Conservation (phyloP, 2,888 invertebrate genomes). For the Mesorhabditis belari region DNA sequence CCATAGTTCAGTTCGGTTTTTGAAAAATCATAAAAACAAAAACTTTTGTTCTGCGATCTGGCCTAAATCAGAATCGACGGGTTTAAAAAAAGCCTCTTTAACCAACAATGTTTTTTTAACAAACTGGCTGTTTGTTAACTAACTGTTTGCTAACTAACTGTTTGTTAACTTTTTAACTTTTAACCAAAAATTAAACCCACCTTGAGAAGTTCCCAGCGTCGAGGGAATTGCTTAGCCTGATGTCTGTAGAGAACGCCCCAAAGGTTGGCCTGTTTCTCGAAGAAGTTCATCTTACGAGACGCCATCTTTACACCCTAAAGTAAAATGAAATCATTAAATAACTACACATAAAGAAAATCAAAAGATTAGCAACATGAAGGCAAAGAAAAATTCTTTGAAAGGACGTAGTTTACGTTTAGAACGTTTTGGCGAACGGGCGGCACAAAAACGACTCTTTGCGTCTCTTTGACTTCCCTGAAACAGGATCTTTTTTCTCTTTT, state of each 20-base stretch:
- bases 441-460: too few relatives aligned
- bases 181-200: slow-evolving; percentile 7
- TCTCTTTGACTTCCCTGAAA: too few relatives aligned
- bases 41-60: too few relatives aligned
- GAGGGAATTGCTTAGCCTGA: slow-evolving; percentile 47
- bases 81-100: too few relatives aligned
- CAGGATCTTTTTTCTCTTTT: too few relatives aligned
- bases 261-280: slow-evolving; percentile 50
- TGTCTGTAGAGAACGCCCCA: slow-evolving; percentile 49
- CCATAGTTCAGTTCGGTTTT: too few relatives aligned
- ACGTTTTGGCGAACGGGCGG: too few relatives aligned
- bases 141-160: too few relatives aligned
- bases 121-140: neutral
- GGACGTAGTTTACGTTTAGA: too few relatives aligned
- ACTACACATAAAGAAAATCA: neutral
- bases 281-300: slow-evolving; percentile 43
- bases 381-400: neutral
- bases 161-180: neutral
- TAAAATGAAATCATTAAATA: neutral
- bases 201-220: slow-evolving; percentile 40
- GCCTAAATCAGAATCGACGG: too few relatives aligned
- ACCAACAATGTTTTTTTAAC: neutral
- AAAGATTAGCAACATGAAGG: neutral
- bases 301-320: slow-evolving; percentile 32
- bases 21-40: too few relatives aligned